A percentile compares a stretch with the other conserved stretches of the same genome.
These are phyloP conservation scores for Eulemur albifrons DNA, from an alignment of 2,797 vertebrate genomes.

Conservation along the genomic window DNA sequence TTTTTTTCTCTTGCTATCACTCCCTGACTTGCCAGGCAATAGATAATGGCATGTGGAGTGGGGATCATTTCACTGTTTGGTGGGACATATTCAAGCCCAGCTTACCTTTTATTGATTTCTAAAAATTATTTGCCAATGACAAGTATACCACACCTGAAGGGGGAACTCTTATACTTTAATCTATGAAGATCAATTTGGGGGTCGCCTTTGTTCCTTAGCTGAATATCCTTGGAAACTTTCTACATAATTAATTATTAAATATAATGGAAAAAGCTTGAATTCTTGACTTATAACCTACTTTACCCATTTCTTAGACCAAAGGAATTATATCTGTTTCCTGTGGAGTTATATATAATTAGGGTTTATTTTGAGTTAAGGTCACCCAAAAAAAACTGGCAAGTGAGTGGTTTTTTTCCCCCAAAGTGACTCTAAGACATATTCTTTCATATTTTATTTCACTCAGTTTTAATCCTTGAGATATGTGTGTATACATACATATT, in stretches of 20 bases:
- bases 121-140: background rate
- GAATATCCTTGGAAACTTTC: background rate
- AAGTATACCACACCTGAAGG: background rate
- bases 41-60: background rate
- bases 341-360: background rate
- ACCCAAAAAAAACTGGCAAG: background rate
- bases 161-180: background rate
- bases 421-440: background rate
- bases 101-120: background rate
- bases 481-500: background rate
- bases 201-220: background rate
- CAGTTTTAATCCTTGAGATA: background rate
- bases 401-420: background rate
- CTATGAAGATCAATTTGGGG: background rate
- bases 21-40: background rate
- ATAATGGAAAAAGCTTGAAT: background rate
- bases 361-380: background rate
- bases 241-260: conserved; percentile 30
- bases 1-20: background rate
- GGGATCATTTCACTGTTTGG: background rate
- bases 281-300: background rate
- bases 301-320: background rate
- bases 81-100: background rate
- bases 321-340: background rate
- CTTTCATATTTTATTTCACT: conserved; percentile 25